Base-by-base conservation (phyloP, 1,140 invertebrate species). In the Ostrea denselamellosa region DNA sequence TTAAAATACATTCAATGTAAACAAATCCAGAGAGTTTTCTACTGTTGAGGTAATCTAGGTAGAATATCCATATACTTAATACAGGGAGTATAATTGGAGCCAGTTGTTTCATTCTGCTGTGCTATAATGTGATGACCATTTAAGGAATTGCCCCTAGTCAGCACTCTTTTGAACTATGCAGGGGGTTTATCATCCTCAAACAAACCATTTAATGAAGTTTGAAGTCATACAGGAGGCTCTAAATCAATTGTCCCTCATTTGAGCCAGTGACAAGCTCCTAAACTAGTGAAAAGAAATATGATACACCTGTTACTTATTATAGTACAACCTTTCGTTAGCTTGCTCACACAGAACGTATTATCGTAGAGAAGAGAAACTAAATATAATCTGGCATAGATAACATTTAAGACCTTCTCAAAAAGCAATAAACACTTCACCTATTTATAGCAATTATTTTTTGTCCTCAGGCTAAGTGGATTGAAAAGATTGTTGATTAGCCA, bases 221-320 rank as follows among this genome's bases (percentile, higher is more conserved):
- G 12, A 14, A 34, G 22, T 77, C 25, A 28, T 77, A 12, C 68
- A 77, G 9, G 25, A 28, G 28, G 28, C 14, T 77, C 28, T 25
- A 34, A 77, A 77, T 77, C 68, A 77, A 17, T 12, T 77, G 68
- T 77, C 68, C 68, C 14, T 34, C 25, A 25, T 3, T 25, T 34
- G 9, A 77, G 28, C 25, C 68, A 77, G 28, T 44, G 12, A 77
- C 68, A 28, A 77, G 22, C 68, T 77, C 25, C 4, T 34, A 34
- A 77, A 77, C 56, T 7, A 62, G 17, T 25, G 68, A 25, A 77
- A 34, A 25, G 68, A 77, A 77, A 77, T 77, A 77, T 77, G 68
- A 77, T 77, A 77, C 68, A 77, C 68, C 68, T 77, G 68, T 77
- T 77, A 77, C 68, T 77, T 77, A 77, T 77, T 77, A 77, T 77